Base-by-base conservation (phyloP, 1,140 invertebrate species). In the Conus betulinus region DNA sequence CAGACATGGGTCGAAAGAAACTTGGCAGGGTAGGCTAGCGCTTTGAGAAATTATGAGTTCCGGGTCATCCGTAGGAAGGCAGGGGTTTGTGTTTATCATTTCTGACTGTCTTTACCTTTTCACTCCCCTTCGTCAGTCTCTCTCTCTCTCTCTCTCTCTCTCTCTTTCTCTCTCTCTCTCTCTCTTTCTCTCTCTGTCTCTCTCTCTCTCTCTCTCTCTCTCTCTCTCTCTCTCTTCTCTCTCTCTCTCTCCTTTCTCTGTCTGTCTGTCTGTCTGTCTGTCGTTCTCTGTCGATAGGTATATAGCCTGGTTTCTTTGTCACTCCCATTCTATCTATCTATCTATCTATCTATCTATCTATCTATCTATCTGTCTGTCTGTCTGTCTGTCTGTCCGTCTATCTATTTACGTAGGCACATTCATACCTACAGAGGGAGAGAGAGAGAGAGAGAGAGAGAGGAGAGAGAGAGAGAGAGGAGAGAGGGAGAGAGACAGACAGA, bases 271-370 rank as follows among this genome's bases (percentile, higher is more conserved):
- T 78, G 74, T 78, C 74, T 15, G 74, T 78, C 74, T 78, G 23
- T 78, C 74, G 2, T 11, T 78, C 23, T 78, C 74, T 78, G 1
- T 78, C 74, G 8, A 10, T 5, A 10, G 23, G 27, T 78, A 23
- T 78, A n/a, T 78, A 23, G 11, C 74, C n/a, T 23, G 11, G 8
- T 5, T 17, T 78, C 11, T 78, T 39, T 78, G 74, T n/a, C 74
- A 17, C 11, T 3, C 11, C 27, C n/a, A 17, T 5, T 78, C 74
- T 78, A 10, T 78, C 74, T 78, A 23, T 78, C 23, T 78, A 10
- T 78, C 74, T 78, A 10, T 78, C 23, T 78, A 23, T 78, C 74
- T 78, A 23, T 78, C 74, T 78, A 10, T 78, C 74, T 78, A 23
- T 78, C 23, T 78, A 10, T 78, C 23, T 78, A 11, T 78, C 74